phyloP scores from a whole-genome alignment of 2,113 vertebrate species.

The Poicephalus meyeri region DNA sequence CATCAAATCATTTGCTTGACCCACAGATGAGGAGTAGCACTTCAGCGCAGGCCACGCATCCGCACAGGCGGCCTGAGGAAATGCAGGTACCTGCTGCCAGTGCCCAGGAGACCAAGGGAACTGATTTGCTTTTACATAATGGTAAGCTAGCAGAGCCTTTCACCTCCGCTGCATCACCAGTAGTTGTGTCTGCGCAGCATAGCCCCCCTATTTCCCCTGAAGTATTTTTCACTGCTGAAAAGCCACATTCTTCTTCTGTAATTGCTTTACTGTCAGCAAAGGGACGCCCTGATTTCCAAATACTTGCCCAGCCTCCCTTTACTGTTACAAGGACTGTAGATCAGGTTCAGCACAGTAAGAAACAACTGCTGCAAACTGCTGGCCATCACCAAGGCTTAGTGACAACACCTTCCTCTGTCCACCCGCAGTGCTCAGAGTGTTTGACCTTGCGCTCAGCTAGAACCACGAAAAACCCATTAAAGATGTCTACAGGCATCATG shows the following conservation, averaged over 20 bases:
- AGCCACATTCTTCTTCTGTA: background rate
- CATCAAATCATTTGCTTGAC: accelerated
- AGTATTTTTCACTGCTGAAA: background rate
- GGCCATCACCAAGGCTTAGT: background rate
- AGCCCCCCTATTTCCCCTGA: background rate
- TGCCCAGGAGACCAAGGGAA: background rate
- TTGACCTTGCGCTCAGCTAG: background rate
- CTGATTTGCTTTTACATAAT: background rate
- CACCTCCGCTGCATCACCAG: background rate
- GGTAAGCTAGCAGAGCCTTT: background rate
- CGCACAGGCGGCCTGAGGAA: background rate
- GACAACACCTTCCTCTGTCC: background rate
- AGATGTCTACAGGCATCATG: background rate
- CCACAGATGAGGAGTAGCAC: background rate
- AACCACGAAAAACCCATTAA: background rate
- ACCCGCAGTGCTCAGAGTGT: accelerated
- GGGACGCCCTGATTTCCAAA: background rate
- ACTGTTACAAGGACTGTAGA: background rate
- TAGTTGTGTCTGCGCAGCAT: background rate
- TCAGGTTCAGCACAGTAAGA: background rate
- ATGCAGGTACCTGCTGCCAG: background rate
- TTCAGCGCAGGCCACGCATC: background rate
- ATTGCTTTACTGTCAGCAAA: background rate
- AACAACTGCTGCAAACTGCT: background rate
- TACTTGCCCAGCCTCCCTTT: background rate